Evolutionary conservation across 2,888 invertebrate genomes (phyloP), one percentile per base, ranked within the genome.

Genomic region (Folsomia manolachei): DNA sequence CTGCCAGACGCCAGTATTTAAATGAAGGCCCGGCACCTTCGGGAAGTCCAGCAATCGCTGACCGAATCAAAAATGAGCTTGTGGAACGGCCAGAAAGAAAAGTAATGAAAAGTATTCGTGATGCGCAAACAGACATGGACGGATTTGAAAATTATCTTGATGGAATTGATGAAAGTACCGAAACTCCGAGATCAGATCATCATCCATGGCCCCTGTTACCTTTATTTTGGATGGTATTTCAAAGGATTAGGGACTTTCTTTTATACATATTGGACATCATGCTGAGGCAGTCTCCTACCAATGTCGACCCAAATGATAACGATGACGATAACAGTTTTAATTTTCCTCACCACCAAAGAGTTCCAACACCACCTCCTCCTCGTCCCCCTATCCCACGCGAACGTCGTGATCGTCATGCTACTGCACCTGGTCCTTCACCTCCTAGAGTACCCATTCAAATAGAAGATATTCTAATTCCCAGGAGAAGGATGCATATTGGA

Each of bases 141-240:
- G 80, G 78, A 62, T 78, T 80, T 62, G 75, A 78, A 70, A 76
- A 75, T 18, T 78, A 74, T 73, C 67, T 77, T 60, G 26, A 56
- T n/a, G 67, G 27, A 2, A 51, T 18, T 26, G n/a, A 39, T 19
- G 24, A 60, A 11, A 24, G 66, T 27, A 69, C 63, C 24, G 71
- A 63, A 7, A n/a, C n/a, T n/a, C n/a, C n/a, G n/a, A 2, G 24
- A 7, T 24, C 24, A 62, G 4, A 2, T 23, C 23, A 9, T 4
- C n/a, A 7, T 60, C 60, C 60, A 11, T 62, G 62, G 26, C n/a
- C n/a, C n/a, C n/a, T n/a, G n/a, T 23, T 62, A 7, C 62, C 62
- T 2, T 24, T 25, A 23, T n/a, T n/a, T n/a, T 62, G 23, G 11
- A 56, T 56, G 7, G 19, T 56, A 14, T 39, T 39, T 39, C 11